Evolutionary conservation across 2,113 vertebrate genomes (phyloP).

Genomic region (Chloropsis hardwickii): DNA sequence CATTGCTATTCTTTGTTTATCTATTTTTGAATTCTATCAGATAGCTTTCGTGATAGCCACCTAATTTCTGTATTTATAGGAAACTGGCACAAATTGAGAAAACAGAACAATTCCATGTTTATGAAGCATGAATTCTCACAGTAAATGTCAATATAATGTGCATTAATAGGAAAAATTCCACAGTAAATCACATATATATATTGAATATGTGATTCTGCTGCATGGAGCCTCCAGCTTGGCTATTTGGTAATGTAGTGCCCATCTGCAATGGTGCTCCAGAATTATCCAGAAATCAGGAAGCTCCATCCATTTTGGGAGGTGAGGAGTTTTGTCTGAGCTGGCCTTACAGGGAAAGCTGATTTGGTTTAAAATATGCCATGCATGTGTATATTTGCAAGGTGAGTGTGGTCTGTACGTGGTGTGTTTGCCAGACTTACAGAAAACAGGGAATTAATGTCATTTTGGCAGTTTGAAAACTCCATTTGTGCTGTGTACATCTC

Average conservation of each 20-base stretch:
- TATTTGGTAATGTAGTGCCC: background rate
- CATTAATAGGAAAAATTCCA: constrained; percentile 34
- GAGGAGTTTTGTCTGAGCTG: background rate
- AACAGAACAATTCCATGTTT: constrained; percentile 77
- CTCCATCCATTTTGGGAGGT: background rate
- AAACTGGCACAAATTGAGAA: constrained; percentile 72
- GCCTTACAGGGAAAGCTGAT: background rate
- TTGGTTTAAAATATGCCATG: background rate
- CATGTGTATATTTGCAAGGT: background rate
- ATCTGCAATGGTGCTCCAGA: background rate
- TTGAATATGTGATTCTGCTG: background rate
- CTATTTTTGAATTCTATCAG: constrained; percentile 77
- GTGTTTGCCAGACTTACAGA: background rate
- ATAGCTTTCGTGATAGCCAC: constrained; percentile 73
- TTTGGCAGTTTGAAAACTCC: background rate
- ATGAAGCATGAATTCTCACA: constrained; percentile 75
- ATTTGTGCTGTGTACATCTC: background rate
- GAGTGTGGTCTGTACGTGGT: background rate
- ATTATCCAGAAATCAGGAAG: background rate
- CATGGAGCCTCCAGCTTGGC: background rate
- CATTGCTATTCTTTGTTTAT: constrained; percentile 78
- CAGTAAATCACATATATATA: background rate
- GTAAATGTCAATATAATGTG: constrained; percentile 69
- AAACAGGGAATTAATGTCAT: background rate
- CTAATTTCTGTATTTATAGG: constrained; percentile 78